These are phyloP conservation scores for Allacma fusca DNA, from an alignment of 2,888 invertebrate species.

Conservation along the genomic window DNA sequence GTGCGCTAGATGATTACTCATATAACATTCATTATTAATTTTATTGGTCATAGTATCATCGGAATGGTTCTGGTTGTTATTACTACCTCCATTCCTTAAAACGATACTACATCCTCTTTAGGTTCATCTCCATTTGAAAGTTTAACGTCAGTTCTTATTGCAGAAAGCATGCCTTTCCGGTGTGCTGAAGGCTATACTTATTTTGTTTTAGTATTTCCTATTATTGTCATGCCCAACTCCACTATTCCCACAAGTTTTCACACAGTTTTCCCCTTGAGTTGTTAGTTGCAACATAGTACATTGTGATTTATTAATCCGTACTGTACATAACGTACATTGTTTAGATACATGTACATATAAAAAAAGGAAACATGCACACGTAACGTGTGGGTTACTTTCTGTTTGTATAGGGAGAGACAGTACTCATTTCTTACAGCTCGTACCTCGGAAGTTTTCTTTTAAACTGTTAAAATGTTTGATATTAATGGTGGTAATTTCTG, in stretches of 20 bases:
- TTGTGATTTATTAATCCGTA: not conserved
- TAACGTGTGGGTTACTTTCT: too few relatives aligned
- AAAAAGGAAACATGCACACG: too few relatives aligned
- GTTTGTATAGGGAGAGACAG: too few relatives aligned
- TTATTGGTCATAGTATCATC: not conserved
- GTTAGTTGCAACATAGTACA: not conserved
- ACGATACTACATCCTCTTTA: not conserved
- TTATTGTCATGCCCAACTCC: too few relatives aligned
- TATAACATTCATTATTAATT: not conserved
- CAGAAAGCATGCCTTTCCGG: not conserved
- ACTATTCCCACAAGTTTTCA: not conserved
- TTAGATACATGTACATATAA: too few relatives aligned
- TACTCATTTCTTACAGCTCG: too few relatives aligned
- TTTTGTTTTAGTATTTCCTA: too few relatives aligned
- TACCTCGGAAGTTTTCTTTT: too few relatives aligned
- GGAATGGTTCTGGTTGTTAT: not conserved
- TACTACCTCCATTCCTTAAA: not conserved
- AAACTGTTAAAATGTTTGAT: too few relatives aligned
- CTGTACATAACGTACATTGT: too few relatives aligned
- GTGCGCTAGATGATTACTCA: conserved; percentile 64
- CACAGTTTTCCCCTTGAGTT: not conserved
- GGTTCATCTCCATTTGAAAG: not conserved
- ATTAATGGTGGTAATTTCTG: too few relatives aligned
- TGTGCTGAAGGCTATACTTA: too few relatives aligned
- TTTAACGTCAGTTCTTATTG: not conserved